Percentiles rank a stretch among this genome's conserved stretches.
These are phyloP conservation scores for Scartelaos histophorus DNA, from an alignment of 2,113 vertebrate genomes.

Conservation along the genomic window DNA sequence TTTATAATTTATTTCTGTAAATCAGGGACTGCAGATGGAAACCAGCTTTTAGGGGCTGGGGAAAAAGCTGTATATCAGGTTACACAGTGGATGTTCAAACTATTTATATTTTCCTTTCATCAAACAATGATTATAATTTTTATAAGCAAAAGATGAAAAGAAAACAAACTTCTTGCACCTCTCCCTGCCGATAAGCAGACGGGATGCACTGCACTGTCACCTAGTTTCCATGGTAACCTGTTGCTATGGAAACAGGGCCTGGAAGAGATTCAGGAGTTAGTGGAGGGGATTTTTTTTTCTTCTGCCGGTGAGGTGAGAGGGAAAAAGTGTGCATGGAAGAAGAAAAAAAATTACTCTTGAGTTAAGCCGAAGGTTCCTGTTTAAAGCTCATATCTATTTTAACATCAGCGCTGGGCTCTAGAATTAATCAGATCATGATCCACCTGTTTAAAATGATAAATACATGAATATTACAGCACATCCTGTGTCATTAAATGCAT, in stretches of 20 bases:
- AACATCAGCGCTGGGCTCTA: not conserved
- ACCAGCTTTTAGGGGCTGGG: too few species aligned
- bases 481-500: not conserved
- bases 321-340: conserved; percentile 46
- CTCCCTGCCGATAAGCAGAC: conserved; percentile 47
- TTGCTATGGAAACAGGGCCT: conserved; percentile 80
- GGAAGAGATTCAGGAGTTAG: conserved; percentile 64
- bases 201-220: conserved; percentile 75
- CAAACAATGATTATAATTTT: not conserved
- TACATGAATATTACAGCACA: not conserved
- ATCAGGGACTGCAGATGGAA: too few species aligned
- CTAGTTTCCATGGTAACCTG: conserved; percentile 81
- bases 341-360: conserved; percentile 11
- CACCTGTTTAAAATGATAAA: not conserved
- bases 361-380: conserved; percentile 14
- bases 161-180: conserved; percentile 58
- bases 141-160: conserved; percentile 21
- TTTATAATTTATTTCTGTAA: too few species aligned
- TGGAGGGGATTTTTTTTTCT: conserved; percentile 35
- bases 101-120: not conserved
- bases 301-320: conserved; percentile 49
- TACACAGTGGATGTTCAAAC: not conserved
- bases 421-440: not conserved
- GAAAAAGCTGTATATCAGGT: not conserved
- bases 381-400: not conserved